Evolutionary conservation across 1,140 invertebrate genomes (phyloP).

Genomic region (Drosophila saltans): DNA sequence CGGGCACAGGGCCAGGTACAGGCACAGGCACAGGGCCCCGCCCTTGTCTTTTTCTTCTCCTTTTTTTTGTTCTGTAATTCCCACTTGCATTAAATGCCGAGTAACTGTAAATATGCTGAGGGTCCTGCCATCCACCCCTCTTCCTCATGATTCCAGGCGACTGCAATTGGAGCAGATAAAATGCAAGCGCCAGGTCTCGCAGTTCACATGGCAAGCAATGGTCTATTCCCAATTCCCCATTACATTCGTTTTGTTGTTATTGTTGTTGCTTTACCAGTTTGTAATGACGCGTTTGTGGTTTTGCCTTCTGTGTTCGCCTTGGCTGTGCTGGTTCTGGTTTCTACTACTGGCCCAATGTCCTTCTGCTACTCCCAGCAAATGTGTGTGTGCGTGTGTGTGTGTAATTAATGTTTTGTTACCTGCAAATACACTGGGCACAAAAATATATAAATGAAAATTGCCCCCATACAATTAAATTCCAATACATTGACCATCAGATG

Average conservation of each 20-base stretch:
- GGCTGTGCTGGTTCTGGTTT: neutral
- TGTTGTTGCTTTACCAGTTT: conserved; percentile 25
- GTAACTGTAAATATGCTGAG: conserved; percentile 74
- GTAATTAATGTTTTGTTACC: conserved; percentile 69
- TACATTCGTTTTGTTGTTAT: conserved; percentile 14
- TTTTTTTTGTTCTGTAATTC: conserved; percentile 56
- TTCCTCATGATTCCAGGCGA: conserved; percentile 16
- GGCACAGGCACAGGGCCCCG: conserved; percentile 10
- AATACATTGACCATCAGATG: neutral
- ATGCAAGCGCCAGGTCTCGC: conserved; percentile 50
- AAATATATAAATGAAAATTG: neutral
- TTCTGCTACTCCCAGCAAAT: conserved; percentile 16
- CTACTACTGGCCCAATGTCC: neutral
- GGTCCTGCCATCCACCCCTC: conserved; percentile 8
- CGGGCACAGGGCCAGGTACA: neutral
- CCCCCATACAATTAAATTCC: neutral
- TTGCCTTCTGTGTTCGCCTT: conserved; percentile 36
- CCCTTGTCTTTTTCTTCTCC: conserved; percentile 10
- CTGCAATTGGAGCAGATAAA: conserved; percentile 78
- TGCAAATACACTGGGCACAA: conserved; percentile 32
- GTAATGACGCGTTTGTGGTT: conserved; percentile 61
- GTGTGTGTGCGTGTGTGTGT: conserved; percentile 62
- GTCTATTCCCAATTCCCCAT: conserved; percentile 51
- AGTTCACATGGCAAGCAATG: conserved; percentile 55
- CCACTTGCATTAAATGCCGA: conserved; percentile 78